Conservation (phyloP, 2,797 vertebrate species). For the Siniperca obscura region DNA sequence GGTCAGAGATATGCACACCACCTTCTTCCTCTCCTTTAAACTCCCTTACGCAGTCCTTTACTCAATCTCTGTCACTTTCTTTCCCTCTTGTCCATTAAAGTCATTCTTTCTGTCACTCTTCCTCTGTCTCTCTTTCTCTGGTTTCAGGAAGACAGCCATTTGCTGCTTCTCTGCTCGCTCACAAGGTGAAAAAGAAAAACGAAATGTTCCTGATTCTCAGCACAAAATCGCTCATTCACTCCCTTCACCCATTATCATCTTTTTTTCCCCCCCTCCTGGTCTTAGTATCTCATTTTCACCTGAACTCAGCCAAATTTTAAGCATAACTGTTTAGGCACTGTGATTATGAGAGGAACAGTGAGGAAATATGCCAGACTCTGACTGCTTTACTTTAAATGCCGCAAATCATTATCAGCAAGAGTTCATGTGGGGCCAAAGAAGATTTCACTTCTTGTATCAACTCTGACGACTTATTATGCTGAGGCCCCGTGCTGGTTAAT, state of each 20-base stretch:
- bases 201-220: slow-evolving; percentile 38
- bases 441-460: slow-evolving; percentile 47
- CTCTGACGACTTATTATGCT: slow-evolving; percentile 22
- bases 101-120: slow-evolving; percentile 49
- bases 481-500: slow-evolving; percentile 35
- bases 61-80: slow-evolving; percentile 41
- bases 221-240: slow-evolving; percentile 21
- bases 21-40: slow-evolving; percentile 37
- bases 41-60: slow-evolving; percentile 14
- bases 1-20: not conserved
- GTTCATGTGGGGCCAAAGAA: slow-evolving; percentile 51
- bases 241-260: slow-evolving; percentile 1
- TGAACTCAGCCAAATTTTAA: slow-evolving; percentile 17
- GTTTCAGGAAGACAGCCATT: slow-evolving; percentile 34
- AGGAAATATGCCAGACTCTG: slow-evolving; percentile 14
- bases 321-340: slow-evolving; percentile 12
- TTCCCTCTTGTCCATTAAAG: slow-evolving; percentile 50
- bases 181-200: slow-evolving; percentile 43
- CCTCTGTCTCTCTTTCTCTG: slow-evolving; percentile 21
- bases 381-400: slow-evolving; percentile 6
- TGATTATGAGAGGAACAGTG: slow-evolving; percentile 14
- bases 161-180: slow-evolving; percentile 3
- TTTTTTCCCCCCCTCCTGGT: not conserved
- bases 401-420: slow-evolving; percentile 32
- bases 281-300: slow-evolving; percentile 14